Evolutionary conservation across 2,113 vertebrate genomes (phyloP).

Genomic region (Panurus biarmicus): DNA sequence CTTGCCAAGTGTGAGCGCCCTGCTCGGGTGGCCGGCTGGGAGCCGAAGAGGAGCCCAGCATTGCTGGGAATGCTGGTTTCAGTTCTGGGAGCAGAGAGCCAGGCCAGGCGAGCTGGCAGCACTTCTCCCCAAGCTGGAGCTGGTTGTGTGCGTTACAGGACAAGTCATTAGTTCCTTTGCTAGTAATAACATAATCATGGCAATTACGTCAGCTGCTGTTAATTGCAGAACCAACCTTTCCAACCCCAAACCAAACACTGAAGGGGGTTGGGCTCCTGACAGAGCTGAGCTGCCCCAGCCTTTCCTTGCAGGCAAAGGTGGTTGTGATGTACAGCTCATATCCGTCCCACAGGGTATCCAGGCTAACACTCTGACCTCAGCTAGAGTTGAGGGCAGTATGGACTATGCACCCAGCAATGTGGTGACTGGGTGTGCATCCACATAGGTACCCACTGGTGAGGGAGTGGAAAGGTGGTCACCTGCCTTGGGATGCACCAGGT

Average conservation of each 20-base stretch:
- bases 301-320: not conserved
- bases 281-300: not conserved
- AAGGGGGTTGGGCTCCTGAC: not conserved
- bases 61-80: fast-evolving
- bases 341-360: not conserved
- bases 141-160: not conserved
- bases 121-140: not conserved
- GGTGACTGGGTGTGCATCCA: not conserved
- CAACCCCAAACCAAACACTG: not conserved
- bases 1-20: not conserved
- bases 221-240: not conserved
- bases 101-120: not conserved
- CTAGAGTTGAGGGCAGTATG: not conserved
- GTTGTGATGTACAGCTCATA: not conserved
- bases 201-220: not conserved
- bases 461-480: not conserved
- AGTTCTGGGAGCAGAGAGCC: fast-evolving
- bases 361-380: not conserved
- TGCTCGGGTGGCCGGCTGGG: not conserved
- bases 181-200: not conserved
- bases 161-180: not conserved
- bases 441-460: fast-evolving
- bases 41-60: not conserved
- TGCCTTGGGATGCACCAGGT: not conserved
- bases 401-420: not conserved